A percentile compares a stretch with the other conserved stretches of the same genome.
These are phyloP conservation scores for Drosophila kambysellisi DNA, from an alignment of 2,888 invertebrate genomes.

Conservation along the genomic window DNA sequence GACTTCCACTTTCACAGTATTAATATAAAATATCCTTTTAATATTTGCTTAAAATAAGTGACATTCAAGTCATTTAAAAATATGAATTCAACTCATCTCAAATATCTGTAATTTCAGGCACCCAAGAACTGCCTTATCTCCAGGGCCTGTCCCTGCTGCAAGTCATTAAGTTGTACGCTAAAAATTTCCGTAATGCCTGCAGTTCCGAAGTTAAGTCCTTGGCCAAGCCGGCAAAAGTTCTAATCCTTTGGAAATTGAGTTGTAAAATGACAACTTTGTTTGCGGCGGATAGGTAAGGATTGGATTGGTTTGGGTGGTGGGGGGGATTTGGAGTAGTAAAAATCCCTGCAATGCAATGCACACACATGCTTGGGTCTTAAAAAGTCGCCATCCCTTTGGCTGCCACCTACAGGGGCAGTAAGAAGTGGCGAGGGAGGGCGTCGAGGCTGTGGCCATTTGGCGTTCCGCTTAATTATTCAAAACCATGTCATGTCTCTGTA, in stretches of 20 bases:
- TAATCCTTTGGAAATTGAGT: slow-evolving; percentile 65
- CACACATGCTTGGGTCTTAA: slow-evolving; percentile 31
- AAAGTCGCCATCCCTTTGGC: slow-evolving; percentile 31
- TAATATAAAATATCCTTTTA: too few relatives aligned
- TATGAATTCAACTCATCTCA: not conserved
- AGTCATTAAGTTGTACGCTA: slow-evolving; percentile 18
- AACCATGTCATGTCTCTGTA: slow-evolving; percentile 84
- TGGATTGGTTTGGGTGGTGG: not conserved
- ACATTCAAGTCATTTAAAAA: not conserved
- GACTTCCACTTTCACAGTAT: not conserved
- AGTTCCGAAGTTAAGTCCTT: slow-evolving; percentile 46
- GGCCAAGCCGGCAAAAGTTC: slow-evolving; percentile 26
- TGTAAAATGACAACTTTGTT: slow-evolving; percentile 48
- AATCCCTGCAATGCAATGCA: slow-evolving; percentile 49
- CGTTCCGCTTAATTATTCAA: slow-evolving; percentile 84
- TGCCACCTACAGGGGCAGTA: not conserved
- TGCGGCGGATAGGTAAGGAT: slow-evolving; percentile 21
- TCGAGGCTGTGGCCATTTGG: slow-evolving; percentile 48
- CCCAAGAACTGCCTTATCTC: not conserved
- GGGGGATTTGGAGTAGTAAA: not conserved
- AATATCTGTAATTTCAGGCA: not conserved
- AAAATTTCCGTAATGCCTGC: slow-evolving; percentile 17
- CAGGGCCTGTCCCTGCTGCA: not conserved
- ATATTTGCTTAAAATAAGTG: not conserved
- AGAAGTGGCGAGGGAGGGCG: not conserved